Base-by-base conservation (phyloP, 2,888 invertebrate genomes). In the Drosophila anomalata region DNA sequence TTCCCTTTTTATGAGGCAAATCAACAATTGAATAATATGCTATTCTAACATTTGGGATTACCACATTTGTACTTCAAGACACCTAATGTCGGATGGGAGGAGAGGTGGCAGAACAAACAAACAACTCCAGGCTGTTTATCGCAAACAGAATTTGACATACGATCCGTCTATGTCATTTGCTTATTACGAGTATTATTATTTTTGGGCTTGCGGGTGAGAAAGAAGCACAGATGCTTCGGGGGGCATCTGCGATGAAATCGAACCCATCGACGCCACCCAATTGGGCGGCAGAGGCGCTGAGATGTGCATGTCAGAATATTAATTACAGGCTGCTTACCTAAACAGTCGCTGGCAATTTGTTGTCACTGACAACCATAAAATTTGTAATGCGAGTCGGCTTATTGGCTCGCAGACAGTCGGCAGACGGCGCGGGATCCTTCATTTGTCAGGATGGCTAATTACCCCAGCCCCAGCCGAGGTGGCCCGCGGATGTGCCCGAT, bases 81-180 rank as follows among this genome's bases (percentile, higher is more conserved):
- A 4, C 22, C 22, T 4, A 24, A 24, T 24, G 22, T 24, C 22
- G 4, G 22, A 24, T 24, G 22, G 22, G 22, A 24, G 22, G 22
- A n/a, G 12, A 9, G 26, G 22, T 17, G 7, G 0, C 31, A 9
- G 9, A 20, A 33, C 52, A 57, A 61, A 29, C 41, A 52, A 33
- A 52, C 26, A 42, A 41, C 54, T 50, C 14, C 39, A 17, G 53
- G 57, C 68, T 77, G 75, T 71, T 82, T 73, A 77, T 79, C 74
- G 61, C 63, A 73, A 80, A 83, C 73, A 84, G 65, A 53, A 72
- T 70, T 57, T 73, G 84, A 84, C 73, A 84, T 47, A 51, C 66
- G 67, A 84, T 84, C 69, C 77, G 69, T 68, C 69, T 61, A 58
- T 68, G 70, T 75, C 68, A 61, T 69, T 71, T 62, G 44, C 53